A percentile compares a stretch with the other conserved stretches of the same genome.
phyloP scores from a whole-genome alignment of 2,888 invertebrate genomes.

The Nephrotoma appendiculata region DNA sequence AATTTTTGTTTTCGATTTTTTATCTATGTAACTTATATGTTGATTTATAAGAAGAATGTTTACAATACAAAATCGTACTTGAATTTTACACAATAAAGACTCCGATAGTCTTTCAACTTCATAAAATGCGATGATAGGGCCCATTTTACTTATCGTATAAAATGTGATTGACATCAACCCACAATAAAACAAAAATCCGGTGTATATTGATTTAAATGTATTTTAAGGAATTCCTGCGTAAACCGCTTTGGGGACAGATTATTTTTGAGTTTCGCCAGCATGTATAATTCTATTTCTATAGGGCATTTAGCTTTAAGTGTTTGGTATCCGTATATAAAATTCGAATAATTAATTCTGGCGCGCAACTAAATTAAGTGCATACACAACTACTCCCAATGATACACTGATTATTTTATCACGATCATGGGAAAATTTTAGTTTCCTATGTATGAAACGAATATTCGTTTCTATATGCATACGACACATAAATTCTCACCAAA shows the following conservation, averaged over 20 bases:
- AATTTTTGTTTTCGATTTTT: background rate
- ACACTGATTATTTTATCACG: background rate
- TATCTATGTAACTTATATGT: background rate
- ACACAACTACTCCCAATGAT: background rate
- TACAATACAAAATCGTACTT: too few species aligned
- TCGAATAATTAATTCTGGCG: background rate
- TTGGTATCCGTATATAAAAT: too few species aligned
- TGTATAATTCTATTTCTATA: background rate
- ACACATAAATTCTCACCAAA: background rate
- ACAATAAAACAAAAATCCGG: background rate
- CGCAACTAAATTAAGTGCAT: background rate
- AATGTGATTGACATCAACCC: background rate
- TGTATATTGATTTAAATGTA: too few species aligned
- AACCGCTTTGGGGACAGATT: background rate
- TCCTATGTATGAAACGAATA: background rate
- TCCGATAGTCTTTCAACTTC: background rate
- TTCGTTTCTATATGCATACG: background rate
- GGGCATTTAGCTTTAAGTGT: background rate
- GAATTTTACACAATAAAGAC: background rate
- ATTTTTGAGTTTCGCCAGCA: background rate
- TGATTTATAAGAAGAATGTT: background rate
- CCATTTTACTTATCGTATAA: background rate
- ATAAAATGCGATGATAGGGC: background rate
- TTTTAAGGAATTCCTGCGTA: background rate
- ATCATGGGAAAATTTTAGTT: background rate